Conservation (phyloP, 2,888 invertebrate species). For the Troglohyphantes excavatus region DNA sequence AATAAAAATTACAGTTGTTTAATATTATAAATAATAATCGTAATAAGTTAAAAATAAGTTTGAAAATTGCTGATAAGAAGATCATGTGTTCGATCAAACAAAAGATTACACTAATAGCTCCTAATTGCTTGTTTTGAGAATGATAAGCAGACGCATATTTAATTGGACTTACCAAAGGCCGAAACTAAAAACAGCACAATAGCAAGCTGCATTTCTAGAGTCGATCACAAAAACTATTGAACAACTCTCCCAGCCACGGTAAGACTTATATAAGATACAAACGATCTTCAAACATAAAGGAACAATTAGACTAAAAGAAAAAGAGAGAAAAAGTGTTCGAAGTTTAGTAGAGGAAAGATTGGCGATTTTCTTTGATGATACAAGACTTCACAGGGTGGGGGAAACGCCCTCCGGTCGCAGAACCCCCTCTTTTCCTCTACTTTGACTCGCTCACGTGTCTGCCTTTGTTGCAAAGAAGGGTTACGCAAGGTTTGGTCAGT, state of each 20-base stretch:
- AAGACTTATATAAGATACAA: conserved; percentile 71
- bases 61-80: too few species aligned
- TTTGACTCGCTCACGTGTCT: conserved; percentile 57
- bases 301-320: conserved; percentile 45
- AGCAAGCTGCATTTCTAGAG: conserved; percentile 34
- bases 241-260: not conserved
- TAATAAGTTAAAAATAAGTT: too few species aligned
- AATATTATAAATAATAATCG: too few species aligned
- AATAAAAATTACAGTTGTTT: too few species aligned
- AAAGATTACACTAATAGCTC: too few species aligned
- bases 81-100: too few species aligned
- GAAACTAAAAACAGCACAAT: conserved; percentile 29
- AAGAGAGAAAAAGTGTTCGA: not conserved
- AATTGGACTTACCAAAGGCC: conserved; percentile 58
- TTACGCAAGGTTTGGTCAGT: conserved; percentile 27
- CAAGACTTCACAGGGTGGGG: conserved; percentile 35
- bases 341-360: conserved; percentile 35
- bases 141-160: not conserved
- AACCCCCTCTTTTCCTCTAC: conserved; percentile 31
- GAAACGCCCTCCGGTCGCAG: conserved; percentile 57
- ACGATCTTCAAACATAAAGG: not conserved
- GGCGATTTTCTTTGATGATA: not conserved
- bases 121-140: not conserved
- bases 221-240: not conserved
- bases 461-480: not conserved